These are phyloP conservation scores for Microtus pennsylvanicus DNA, from an alignment of 2,113 vertebrate genomes.

Conservation along the genomic window DNA sequence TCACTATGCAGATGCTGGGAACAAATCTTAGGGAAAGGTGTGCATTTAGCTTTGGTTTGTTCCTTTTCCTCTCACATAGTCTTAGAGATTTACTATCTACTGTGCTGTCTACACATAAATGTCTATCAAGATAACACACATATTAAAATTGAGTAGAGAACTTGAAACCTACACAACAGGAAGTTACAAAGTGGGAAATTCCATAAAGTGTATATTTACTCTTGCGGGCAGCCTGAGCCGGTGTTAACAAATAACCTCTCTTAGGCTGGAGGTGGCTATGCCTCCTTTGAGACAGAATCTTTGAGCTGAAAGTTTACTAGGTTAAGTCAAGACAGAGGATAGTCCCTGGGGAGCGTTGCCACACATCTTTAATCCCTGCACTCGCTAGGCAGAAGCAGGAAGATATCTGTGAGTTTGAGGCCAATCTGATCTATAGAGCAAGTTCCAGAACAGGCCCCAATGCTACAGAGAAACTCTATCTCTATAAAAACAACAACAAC, in stretches of 20 bases:
- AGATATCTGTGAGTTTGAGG: too few species aligned
- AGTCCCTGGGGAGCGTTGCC: not conserved
- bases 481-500: too few species aligned
- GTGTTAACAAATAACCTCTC: not conserved
- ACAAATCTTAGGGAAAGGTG: not conserved
- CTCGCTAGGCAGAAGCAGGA: too few species aligned
- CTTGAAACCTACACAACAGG: not conserved
- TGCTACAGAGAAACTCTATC: too few species aligned
- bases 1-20: not conserved
- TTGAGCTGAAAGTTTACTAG: not conserved
- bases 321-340: not conserved
- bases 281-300: not conserved
- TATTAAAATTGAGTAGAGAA: not conserved
- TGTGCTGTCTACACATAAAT: not conserved
- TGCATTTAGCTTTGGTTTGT: not conserved
- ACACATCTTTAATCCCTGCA: too few species aligned
- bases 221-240: not conserved
- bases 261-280: rapidly evolving
- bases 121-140: not conserved
- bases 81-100: not conserved
- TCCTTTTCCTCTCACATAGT: not conserved
- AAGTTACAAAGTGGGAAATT: not conserved
- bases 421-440: too few species aligned
- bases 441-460: too few species aligned
- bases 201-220: not conserved